These are phyloP conservation scores for Hucho hucho DNA, from an alignment of 2,113 vertebrate species.

Conservation along the genomic window DNA sequence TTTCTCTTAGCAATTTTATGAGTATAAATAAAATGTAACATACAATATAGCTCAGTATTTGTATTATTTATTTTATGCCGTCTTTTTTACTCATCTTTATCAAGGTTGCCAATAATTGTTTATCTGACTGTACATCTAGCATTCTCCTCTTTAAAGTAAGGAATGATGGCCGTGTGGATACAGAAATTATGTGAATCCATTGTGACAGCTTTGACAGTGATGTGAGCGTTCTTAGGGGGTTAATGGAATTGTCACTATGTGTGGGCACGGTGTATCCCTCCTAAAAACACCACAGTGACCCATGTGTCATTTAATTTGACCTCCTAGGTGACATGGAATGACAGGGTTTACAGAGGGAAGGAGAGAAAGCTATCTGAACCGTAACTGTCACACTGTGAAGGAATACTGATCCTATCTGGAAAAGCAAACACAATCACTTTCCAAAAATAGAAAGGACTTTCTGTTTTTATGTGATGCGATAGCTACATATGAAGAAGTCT, in stretches of 20 bases:
- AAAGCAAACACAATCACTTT: not conserved
- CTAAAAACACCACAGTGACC: constrained; percentile 10
- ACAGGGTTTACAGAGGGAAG: constrained; percentile 7
- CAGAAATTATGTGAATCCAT: not conserved
- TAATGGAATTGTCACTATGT: constrained; percentile 11
- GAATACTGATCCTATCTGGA: constrained; percentile 7
- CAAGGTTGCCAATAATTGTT: no score
- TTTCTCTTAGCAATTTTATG: no score
- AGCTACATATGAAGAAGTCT: no score
- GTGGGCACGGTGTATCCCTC: not conserved
- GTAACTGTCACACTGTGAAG: not conserved
- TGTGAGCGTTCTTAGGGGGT: constrained; percentile 14
- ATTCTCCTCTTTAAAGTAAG: not conserved
- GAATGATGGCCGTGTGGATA: not conserved
- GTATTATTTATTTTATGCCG: no score
- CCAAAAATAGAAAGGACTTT: not conserved
- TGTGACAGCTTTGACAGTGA: constrained; percentile 8
- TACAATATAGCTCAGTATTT: no score
- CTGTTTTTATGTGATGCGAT: no score
- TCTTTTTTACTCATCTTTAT: no score
- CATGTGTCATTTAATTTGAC: constrained; percentile 17
- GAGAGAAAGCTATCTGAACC: constrained; percentile 10
- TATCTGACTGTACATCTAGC: not conserved
- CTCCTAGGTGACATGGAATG: constrained; percentile 18
- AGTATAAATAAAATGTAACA: no score